Evolutionary conservation across 1,140 invertebrate species (phyloP), one percentile per base, ranked within the genome.

Genomic region (Macrobrachium nipponense): DNA sequence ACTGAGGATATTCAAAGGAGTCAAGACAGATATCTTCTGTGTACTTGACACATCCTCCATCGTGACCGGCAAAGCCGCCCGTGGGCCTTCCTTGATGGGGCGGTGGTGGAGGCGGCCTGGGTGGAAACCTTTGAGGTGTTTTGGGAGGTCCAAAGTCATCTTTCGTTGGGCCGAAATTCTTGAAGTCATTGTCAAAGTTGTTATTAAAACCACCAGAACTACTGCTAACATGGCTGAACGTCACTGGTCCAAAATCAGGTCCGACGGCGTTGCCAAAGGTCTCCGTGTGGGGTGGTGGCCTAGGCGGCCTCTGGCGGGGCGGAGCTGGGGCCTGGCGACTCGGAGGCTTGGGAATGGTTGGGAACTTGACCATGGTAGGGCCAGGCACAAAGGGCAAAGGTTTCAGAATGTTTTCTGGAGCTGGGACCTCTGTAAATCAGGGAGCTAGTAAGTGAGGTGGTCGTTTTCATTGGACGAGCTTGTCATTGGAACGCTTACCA

Each of bases 1-100:
- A 96, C 95, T 94, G 93, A 73, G 95, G 96, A 91, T 97, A 96
- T 90, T 96, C 94, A 15, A 93, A 92, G 70, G 94, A 93, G 88
- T 95, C 93, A 58, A 96, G 92, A 91, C 95, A 97, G 86, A 97
- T 92, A 8, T 94, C 94, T 89, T 94, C 94, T 1, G 94, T 94
- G 90, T 96, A 96, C 59, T 80, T 87, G n/a, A 81, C 70, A 61
- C 84, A 87, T 14, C 11, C 62, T n/a, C 61, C 51, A 4, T 58
- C 64, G 15, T 27, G 60, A 17, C 80, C 77, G 6, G 61, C 4
- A 18, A 73, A 58, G 20, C 23, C 17, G 23, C 80, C 80, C 7
- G 64, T n/a, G 4, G 64, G 76, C 7, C 44, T 23, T 5, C 62
- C 23, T 20, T 68, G 23, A 14, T 60, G 62, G n/a, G 80, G 36